These are phyloP conservation scores for Dryoscopus gambensis DNA, from an alignment of 2,113 vertebrate species.

Conservation along the genomic window DNA sequence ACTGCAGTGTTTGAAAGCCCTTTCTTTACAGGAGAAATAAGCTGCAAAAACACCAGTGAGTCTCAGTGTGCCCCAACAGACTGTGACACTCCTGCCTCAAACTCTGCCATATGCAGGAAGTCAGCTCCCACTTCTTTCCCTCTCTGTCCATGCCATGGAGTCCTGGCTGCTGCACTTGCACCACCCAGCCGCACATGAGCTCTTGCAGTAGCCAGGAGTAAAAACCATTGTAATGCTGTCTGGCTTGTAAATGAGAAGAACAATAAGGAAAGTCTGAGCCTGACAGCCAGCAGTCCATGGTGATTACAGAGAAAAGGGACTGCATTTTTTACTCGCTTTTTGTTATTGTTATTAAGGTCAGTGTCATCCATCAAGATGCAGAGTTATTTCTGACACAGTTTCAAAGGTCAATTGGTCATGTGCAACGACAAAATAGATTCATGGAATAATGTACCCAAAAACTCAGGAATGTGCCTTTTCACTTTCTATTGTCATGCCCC, in stretches of 20 bases:
- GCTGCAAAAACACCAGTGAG: not conserved
- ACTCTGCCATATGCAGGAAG: not conserved
- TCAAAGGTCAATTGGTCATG: conserved; percentile 66
- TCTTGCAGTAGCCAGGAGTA: conserved; percentile 35
- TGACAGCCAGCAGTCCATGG: conserved; percentile 56
- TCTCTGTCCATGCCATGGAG: not conserved
- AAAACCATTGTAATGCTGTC: conserved; percentile 68
- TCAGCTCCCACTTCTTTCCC: not conserved
- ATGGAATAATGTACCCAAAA: conserved; percentile 49
- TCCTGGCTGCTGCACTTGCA: conserved; percentile 7
- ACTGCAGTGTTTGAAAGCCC: not conserved
- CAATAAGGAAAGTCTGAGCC: conserved; percentile 26
- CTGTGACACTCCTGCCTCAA: not conserved
- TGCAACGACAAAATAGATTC: conserved; percentile 17
- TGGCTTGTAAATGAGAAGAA: conserved; percentile 63
- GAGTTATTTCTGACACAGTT: conserved; percentile 60
- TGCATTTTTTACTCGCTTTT: conserved; percentile 41
- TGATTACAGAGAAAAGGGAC: conserved; percentile 32
- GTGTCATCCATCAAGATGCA: conserved; percentile 59
- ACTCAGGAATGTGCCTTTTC: conserved; percentile 43
- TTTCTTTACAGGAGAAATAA: not conserved
- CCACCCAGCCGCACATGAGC: not conserved
- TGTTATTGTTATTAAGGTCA: conserved; percentile 66
- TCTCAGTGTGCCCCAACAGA: not conserved
- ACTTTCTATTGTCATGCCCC: not conserved